Conservation (phyloP, 2,888 invertebrate species). For the Chloroclysta siterata region DNA sequence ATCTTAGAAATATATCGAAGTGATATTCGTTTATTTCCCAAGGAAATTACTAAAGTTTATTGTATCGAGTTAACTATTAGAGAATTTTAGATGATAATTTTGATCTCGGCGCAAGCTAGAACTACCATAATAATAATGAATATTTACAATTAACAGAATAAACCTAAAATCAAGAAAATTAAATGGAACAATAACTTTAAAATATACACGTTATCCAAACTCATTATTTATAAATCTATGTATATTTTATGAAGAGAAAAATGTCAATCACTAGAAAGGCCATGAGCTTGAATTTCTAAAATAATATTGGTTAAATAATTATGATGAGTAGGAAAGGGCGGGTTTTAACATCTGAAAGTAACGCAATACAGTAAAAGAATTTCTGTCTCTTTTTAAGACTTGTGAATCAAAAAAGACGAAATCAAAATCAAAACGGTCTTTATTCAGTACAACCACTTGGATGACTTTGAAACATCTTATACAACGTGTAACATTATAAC, state of each 20-base stretch:
- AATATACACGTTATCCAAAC: conserved; percentile 1
- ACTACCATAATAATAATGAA: conserved; percentile 18
- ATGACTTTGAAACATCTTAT: too few relatives aligned
- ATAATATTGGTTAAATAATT: background rate
- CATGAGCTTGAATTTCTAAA: conserved; percentile 7
- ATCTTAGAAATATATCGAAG: conserved; percentile 80
- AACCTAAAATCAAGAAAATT: conserved; percentile 4
- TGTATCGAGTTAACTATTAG: conserved; percentile 77
- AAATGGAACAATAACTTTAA: conserved; percentile 8
- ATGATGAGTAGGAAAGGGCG: too few relatives aligned
- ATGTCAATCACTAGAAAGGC: background rate
- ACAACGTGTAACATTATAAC: too few relatives aligned
- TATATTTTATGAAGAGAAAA: background rate
- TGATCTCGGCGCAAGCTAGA: conserved; percentile 49
- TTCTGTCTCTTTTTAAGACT: too few relatives aligned
- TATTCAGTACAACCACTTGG: too few relatives aligned
- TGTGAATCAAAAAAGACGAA: too few relatives aligned
- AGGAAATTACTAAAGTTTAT: conserved; percentile 81
- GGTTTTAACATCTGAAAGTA: too few relatives aligned
- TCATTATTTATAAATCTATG: background rate
- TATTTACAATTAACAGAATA: conserved; percentile 2
- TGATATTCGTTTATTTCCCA: conserved; percentile 80
- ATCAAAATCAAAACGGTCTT: too few relatives aligned
- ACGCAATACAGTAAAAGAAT: too few relatives aligned
- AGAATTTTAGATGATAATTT: conserved; percentile 60